Evolutionary conservation across 2,113 vertebrate species (phyloP), one percentile per base, ranked within the genome.

Genomic region (Neodon shergylaensis): DNA sequence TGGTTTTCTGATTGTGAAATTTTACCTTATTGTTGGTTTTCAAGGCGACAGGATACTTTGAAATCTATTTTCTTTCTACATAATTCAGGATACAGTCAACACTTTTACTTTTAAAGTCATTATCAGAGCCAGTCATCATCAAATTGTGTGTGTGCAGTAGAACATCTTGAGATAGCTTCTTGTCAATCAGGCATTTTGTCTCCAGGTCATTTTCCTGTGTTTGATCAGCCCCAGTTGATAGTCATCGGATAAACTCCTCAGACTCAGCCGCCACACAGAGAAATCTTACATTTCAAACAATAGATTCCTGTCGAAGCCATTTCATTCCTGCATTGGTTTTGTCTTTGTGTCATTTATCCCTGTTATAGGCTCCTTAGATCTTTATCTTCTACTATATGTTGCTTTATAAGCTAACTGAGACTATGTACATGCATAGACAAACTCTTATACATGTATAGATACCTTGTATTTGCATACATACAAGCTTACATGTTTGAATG

Each of bases 121-220:
- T 54, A 28, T 84, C 85, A 94, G 72, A 66, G 76, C 81, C 94
- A 54, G 3, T 94, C 85, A 77, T 65, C 21, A 36, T 39, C 90
- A 81, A 93, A 81, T 70, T n/a, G 0, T 39, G 11, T 68, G 90
- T 81, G 19, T 72, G 39, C 24, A 58, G 39, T 95, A 91, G 70
- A 92, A 73, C 86, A 78, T 61, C 79, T 83, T 78, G 1, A 76
- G 65, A 73, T 92, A 47, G 84, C 91, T 94, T 97, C 91, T 97
- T 94, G 92, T 94, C 94, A 93, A 0, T 94, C 65, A 74, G 74
- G 72, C 74, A 44, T 82, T 97, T 97, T 76, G 83, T 96, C 73
- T 91, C 58, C 10, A 77, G 79, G 66, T 73, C 88, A 39, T 94
- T 92, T 88, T 83, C 36, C 91, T 94, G 11, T 89, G 33, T 92